A percentile compares a stretch with the other conserved stretches of the same genome.
Evolutionary conservation across 1,140 invertebrate species (phyloP).

Genomic region (Nautilus pompilius): DNA sequence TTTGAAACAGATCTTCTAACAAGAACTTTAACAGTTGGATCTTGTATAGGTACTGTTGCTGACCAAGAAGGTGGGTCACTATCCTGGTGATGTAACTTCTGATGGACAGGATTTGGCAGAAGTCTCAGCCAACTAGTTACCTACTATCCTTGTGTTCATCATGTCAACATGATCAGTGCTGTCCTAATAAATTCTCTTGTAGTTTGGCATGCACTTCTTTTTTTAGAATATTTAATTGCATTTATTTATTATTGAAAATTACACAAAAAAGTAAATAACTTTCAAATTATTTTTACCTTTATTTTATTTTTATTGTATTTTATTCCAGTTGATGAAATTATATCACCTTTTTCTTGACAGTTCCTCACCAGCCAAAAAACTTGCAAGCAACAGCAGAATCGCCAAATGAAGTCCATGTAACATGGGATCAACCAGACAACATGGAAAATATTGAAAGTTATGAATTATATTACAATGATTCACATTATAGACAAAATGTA

Average conservation of each 20-base stretch:
- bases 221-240: too few species aligned
- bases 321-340: not conserved
- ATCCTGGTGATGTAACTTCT: too few species aligned
- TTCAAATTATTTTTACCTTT: not conserved
- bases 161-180: too few species aligned
- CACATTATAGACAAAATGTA: constrained; percentile 72
- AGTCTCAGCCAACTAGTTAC: too few species aligned
- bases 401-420: constrained; percentile 69
- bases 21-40: too few species aligned
- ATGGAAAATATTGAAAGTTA: constrained; percentile 87
- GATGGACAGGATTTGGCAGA: too few species aligned
- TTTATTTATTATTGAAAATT: not conserved
- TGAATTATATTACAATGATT: constrained; percentile 97
- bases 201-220: too few species aligned
- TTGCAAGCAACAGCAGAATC: constrained; percentile 66
- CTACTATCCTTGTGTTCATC: too few species aligned
- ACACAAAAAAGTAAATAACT: not conserved
- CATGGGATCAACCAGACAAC: constrained; percentile 86
- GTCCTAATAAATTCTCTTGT: too few species aligned
- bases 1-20: too few species aligned
- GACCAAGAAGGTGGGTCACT: too few species aligned
- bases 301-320: not conserved
- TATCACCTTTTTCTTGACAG: constrained; percentile 58
- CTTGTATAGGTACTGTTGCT: too few species aligned
- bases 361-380: constrained; percentile 91